Evolutionary conservation across 2,113 vertebrate genomes (phyloP).

Genomic region (Murina feae): DNA sequence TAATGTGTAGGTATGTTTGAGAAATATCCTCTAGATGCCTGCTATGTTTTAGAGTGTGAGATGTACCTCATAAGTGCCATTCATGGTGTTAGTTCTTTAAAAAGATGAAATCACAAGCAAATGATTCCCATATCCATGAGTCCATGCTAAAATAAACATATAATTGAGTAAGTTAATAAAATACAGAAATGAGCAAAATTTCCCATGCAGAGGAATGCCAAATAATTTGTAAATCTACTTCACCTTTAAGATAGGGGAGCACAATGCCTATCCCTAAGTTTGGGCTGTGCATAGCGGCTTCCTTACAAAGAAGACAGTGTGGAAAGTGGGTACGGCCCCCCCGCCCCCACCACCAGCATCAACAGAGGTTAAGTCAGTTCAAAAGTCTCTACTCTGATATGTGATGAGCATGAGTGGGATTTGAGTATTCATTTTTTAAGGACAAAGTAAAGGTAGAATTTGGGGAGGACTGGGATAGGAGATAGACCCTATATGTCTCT

Average conservation of each 20-base stretch:
- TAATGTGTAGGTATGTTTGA: neutral
- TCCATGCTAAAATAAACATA: neutral
- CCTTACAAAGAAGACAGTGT: too few relatives aligned
- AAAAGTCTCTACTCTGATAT: accelerated
- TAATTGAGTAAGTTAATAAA: neutral
- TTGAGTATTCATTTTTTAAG: neutral
- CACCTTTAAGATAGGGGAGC: neutral
- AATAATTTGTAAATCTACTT: too few relatives aligned
- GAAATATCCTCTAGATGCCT: neutral
- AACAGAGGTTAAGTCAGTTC: too few relatives aligned
- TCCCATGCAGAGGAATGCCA: too few relatives aligned
- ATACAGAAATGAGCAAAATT: too few relatives aligned
- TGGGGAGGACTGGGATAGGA: neutral
- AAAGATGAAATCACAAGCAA: neutral
- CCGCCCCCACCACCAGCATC: accelerated
- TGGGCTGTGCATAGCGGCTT: neutral
- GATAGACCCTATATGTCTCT: neutral
- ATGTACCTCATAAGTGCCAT: neutral
- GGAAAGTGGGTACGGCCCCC: accelerated
- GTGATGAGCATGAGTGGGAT: too few relatives aligned
- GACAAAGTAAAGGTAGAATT: neutral
- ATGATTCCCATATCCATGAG: neutral
- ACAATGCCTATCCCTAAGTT: accelerated
- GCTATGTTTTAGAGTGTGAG: neutral
- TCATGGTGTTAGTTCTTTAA: neutral